A percentile compares a stretch with the other conserved stretches of the same genome.
These are phyloP conservation scores for Heterochromis multidens DNA, from an alignment of 2,113 vertebrate species.

Conservation along the genomic window DNA sequence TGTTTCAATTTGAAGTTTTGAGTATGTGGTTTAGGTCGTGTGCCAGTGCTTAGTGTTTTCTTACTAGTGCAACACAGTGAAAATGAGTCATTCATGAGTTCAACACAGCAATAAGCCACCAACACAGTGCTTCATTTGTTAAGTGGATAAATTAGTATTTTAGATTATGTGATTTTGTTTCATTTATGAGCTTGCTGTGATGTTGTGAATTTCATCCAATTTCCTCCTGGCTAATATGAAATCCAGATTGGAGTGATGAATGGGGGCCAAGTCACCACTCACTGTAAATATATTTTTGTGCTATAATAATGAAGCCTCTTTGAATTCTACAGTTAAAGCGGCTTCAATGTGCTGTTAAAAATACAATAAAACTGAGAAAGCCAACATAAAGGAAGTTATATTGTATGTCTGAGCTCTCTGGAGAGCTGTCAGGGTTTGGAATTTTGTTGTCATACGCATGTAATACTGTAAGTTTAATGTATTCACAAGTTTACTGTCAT, in stretches of 20 bases:
- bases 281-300: constrained; percentile 46
- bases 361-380: constrained; percentile 16
- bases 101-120: constrained; percentile 28
- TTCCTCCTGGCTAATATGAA: constrained; percentile 53
- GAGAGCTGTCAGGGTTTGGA: neutral
- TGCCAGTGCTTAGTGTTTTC: constrained; percentile 39
- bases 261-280: constrained; percentile 32
- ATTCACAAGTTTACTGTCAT: neutral
- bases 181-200: constrained; percentile 49
- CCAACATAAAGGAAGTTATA: neutral
- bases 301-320: constrained; percentile 20
- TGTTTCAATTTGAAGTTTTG: constrained; percentile 18
- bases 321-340: constrained; percentile 28
- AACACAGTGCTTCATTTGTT: constrained; percentile 38
- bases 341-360: constrained; percentile 13
- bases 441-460: constrained; percentile 1
- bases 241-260: constrained; percentile 53
- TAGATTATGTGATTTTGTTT: constrained; percentile 51
- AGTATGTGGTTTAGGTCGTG: constrained; percentile 38
- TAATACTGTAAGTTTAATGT: neutral
- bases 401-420: constrained; percentile 2
- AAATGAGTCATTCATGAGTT: constrained; percentile 33
- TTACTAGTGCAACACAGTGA: constrained; percentile 20
- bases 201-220: constrained; percentile 52
- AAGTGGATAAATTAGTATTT: constrained; percentile 53